Conservation (phyloP, 1,140 invertebrate genomes). For the Lamellibrachia luymesi region DNA sequence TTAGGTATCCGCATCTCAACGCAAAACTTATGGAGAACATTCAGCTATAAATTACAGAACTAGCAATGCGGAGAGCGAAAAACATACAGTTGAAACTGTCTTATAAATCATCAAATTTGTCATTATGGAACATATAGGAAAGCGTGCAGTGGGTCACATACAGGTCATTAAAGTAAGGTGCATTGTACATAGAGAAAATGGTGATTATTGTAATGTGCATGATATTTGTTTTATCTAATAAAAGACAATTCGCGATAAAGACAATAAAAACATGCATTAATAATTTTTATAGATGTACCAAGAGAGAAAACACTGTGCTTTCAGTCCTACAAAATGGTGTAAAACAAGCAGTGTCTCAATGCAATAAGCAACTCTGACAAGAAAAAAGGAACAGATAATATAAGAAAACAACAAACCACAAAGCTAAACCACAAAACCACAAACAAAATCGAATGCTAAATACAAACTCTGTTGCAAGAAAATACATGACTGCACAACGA, state of each 20-base stretch:
- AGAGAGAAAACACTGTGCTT: background rate
- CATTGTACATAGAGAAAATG: background rate
- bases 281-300: too few species aligned
- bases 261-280: background rate
- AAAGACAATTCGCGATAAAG: background rate
- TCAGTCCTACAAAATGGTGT: background rate
- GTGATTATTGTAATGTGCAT: background rate
- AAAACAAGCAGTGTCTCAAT: background rate
- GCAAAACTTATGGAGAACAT: too few species aligned
- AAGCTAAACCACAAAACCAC: background rate
- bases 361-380: background rate
- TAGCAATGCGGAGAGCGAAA: too few species aligned
- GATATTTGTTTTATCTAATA: background rate
- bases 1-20: too few species aligned
- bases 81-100: too few species aligned
- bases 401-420: background rate
- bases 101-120: background rate
- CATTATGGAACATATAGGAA: background rate
- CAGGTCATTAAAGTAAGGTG: background rate
- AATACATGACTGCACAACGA: background rate
- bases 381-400: background rate
- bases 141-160: background rate
- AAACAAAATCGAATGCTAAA: background rate
- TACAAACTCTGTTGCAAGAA: background rate
- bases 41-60: too few species aligned